phyloP scores from a whole-genome alignment of 2,888 invertebrate genomes.

The Auanema sp. region DNA sequence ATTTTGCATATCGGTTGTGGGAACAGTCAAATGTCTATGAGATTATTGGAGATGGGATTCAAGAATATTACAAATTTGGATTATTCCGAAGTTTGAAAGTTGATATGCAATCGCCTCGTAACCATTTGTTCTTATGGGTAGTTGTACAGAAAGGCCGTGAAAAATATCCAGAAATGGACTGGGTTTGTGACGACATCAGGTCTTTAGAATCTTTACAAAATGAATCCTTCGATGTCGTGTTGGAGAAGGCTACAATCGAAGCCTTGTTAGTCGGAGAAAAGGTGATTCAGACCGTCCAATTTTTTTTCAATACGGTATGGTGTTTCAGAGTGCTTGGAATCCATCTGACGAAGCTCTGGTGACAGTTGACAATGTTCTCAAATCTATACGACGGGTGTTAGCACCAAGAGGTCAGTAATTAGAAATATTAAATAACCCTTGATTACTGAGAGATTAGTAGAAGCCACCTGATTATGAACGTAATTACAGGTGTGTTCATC shows the following conservation, averaged over 20 bases:
- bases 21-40: conserved; percentile 66
- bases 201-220: conserved; percentile 53
- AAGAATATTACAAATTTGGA: conserved; percentile 66
- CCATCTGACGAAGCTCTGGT: conserved; percentile 41
- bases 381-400: conserved; percentile 63
- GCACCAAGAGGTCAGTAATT: conserved; percentile 41
- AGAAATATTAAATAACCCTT: neutral
- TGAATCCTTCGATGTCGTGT: conserved; percentile 65
- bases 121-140: conserved; percentile 14
- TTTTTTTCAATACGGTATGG: neutral
- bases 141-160: conserved; percentile 24
- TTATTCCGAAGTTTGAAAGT: conserved; percentile 64
- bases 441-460: neutral
- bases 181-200: conserved; percentile 67
- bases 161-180: conserved; percentile 64
- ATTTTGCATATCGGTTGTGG: conserved; percentile 66
- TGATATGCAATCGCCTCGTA: neutral
- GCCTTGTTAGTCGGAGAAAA: conserved; percentile 65
- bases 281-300: conserved; percentile 15
- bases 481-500: conserved; percentile 34
- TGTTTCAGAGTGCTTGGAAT: conserved; percentile 48
- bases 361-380: conserved; percentile 51
- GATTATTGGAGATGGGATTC: conserved; percentile 66
- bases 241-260: conserved; percentile 68
- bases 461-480: neutral